These are phyloP conservation scores for Ricordea florida DNA, from an alignment of 92 coral and sea anemone genomes.

Conservation along the genomic window DNA sequence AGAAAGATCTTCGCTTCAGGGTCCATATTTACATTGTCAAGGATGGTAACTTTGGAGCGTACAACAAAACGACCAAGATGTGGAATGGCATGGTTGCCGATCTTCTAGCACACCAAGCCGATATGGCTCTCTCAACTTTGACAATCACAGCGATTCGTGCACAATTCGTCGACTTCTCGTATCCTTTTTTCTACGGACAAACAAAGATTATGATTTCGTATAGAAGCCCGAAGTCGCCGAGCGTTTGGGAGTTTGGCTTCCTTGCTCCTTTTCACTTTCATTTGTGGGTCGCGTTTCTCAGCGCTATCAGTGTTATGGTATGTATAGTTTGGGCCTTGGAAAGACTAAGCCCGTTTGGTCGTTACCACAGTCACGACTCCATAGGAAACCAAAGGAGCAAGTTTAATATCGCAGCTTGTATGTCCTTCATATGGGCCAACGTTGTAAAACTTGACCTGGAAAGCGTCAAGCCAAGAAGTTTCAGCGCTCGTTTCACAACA, in stretches of 20 bases:
- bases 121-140: conserved; percentile 68
- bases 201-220: conserved; percentile 63
- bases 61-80: conserved; percentile 47
- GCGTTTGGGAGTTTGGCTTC: conserved; percentile 51
- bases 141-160: conserved; percentile 74
- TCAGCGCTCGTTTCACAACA: conserved; percentile 67
- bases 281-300: conserved; percentile 62
- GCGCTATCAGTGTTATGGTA: conserved; percentile 28
- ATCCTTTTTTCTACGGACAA: conserved; percentile 75
- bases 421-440: conserved; percentile 72
- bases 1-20: conserved; percentile 51
- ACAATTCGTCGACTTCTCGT: conserved; percentile 74
- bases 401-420: conserved; percentile 60
- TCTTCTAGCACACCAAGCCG: conserved; percentile 70
- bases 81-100: conserved; percentile 91
- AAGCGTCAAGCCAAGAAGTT: conserved; percentile 56
- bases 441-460: conserved; percentile 78
- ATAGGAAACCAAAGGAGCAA: neutral
- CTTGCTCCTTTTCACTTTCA: conserved; percentile 54
- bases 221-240: neutral
- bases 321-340: conserved; percentile 61
- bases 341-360: no score
- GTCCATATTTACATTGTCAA: conserved; percentile 76
- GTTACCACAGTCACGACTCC: conserved; percentile 53
- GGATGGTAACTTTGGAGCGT: conserved; percentile 72